These are phyloP conservation scores for Pseudanteris insignis DNA, from an alignment of 2,888 invertebrate genomes.

Conservation along the genomic window DNA sequence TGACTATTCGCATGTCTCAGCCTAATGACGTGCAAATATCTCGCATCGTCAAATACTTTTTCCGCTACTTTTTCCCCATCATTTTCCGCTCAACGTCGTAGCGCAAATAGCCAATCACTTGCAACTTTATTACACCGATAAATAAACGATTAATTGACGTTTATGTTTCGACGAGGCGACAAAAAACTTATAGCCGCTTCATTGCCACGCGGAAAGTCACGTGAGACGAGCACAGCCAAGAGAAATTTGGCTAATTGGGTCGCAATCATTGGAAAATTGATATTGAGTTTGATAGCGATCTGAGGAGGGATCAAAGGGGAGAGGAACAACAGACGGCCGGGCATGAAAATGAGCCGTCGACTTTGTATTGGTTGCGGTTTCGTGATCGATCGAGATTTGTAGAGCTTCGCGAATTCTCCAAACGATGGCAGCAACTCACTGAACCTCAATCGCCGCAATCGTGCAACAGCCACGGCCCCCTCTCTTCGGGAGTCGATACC, in stretches of 20 bases:
- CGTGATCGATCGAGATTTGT: slow-evolving; percentile 40
- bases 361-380: slow-evolving; percentile 33
- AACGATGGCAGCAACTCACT: slow-evolving; percentile 44
- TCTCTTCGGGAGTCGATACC: slow-evolving; percentile 13
- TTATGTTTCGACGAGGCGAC: slow-evolving; percentile 7
- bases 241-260: slow-evolving; percentile 5
- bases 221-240: background rate
- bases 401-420: slow-evolving; percentile 36
- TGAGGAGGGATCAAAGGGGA: too few relatives aligned
- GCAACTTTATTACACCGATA: slow-evolving; percentile 26
- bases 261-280: slow-evolving; percentile 5
- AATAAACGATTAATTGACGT: slow-evolving; percentile 35
- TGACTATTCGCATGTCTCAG: slow-evolving; percentile 1
- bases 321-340: too few relatives aligned
- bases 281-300: too few relatives aligned
- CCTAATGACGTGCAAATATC: background rate
- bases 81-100: background rate
- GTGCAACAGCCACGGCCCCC: slow-evolving; percentile 12
- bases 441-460: slow-evolving; percentile 19
- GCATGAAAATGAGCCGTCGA: slow-evolving; percentile 20
- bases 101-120: slow-evolving; percentile 8
- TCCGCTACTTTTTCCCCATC: background rate
- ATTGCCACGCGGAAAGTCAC: slow-evolving; percentile 4
- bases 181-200: slow-evolving; percentile 17
- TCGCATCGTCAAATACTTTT: background rate